These are phyloP conservation scores for Luperina testacea DNA, from an alignment of 2,888 invertebrate species.

Conservation along the genomic window DNA sequence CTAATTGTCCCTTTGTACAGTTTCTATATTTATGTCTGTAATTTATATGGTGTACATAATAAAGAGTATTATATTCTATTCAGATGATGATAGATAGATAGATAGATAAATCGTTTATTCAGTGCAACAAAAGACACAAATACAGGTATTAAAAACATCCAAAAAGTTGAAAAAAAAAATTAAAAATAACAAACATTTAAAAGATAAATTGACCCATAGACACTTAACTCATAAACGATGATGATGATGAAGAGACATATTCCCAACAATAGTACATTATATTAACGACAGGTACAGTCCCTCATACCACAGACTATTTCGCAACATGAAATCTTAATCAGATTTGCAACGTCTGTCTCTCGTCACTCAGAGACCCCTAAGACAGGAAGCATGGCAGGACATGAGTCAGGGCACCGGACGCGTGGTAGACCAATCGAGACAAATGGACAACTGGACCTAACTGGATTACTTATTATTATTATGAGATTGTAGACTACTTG, in stretches of 20 bases:
- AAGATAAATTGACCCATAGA: no score
- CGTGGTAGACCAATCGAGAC: constrained; percentile 36
- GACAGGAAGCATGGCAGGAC: constrained; percentile 50
- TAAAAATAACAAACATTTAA: no score
- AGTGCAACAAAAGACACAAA: no score
- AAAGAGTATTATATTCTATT: no score
- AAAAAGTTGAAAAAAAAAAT: no score
- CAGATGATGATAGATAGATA: no score
- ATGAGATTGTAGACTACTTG: background rate
- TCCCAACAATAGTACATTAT: background rate
- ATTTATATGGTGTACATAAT: no score
- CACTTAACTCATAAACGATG: no score
- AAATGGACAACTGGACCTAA: constrained; percentile 24
- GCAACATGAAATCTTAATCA: constrained; percentile 24
- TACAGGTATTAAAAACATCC: no score
- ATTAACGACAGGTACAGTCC: background rate
- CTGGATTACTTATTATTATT: constrained; percentile 27
- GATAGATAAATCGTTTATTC: no score
- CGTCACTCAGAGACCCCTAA: constrained; percentile 32
- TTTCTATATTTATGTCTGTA: no score
- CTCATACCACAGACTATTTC: background rate
- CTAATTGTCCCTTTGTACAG: no score
- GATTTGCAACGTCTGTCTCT: constrained; percentile 14
- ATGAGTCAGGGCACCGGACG: constrained; percentile 55
- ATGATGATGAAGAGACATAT: background rate